Evolutionary conservation across 2,113 vertebrate species (phyloP), one percentile per base, ranked within the genome.

Genomic region (Tetraodon nigroviridis): DNA sequence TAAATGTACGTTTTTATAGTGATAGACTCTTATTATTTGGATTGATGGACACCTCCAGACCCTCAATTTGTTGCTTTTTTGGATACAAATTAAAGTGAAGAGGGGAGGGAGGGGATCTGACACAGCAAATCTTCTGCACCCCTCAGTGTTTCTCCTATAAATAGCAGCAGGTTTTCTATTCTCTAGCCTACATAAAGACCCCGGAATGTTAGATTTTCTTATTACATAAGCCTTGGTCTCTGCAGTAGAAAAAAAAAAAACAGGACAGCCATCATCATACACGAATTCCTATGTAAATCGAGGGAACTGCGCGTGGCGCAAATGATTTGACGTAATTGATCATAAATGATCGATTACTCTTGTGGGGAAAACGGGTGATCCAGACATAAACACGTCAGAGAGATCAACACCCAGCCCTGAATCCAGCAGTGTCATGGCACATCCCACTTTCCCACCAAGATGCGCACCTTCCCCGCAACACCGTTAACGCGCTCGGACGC

Each of bases 121-220:
- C 84, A 81, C 82, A 87, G 86, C 84, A 85, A 37, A 75, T 84
- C 73, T 77, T 75, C 51, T 80, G 70, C 79, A 75, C 77, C 82
- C 77, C 72, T 67, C 66, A 67, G 52, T 76, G 68, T 78, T 85
- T 78, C 51, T 67, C 52, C 85, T 89, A 89, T 82, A 85, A 88
- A 89, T 89, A 90, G 87, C 82, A 68, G 32, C 59, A 70, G 71
- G 65, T 72, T 81, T 47, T 61, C 68, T 73, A 59, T 80, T 58
- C 75, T 75, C 37, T 2, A 63, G 55, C 53, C 76, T 67, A 59
- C 51, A 59, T 51, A 70, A 53, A 68, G 42, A 61, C 68, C 18
- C 45, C 41, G 44, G 54, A 62, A 59, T 64, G 65, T 53, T 64
- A 32, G 8, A 76, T 67, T 27, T 46, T 37, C 45, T 45, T 27